Evolutionary conservation across 2,797 vertebrate species (phyloP), one percentile per base, ranked within the genome.

Genomic region (Sebastiscus tertius): DNA sequence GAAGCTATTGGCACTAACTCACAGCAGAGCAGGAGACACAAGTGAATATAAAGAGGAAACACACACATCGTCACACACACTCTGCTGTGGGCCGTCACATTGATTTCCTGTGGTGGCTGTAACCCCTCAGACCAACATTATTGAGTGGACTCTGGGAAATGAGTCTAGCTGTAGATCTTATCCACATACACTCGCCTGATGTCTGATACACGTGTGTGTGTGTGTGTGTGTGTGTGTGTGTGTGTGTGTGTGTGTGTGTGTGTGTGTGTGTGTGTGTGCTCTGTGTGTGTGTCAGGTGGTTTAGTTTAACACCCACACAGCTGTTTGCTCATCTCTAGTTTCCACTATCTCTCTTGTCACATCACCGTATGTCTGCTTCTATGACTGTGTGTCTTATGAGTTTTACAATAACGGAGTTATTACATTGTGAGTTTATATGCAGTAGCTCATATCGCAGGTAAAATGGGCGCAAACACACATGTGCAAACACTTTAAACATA

Each of bases 21-120:
- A 72, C 34, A 34, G 36, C 36, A 2, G 36, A 34, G 22, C 16
- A 31, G n/a, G 34, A 56, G 2, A 22, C 3, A 33, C 1, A 5
- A 55, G 60, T 59, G 39, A 66, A 24, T 58, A 56, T 34, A 39
- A 24, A 34, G 4, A 26, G 20, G 24, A 55, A 10, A 59, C 46
- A 56, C 46, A 63, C 18, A 46, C 26, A 36, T 34, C 0, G 8
- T 3, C 63, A 58, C 72, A 63, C 72, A 63, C 33, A 68, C 46
- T 5, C 22, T 12, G 36, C 11, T 24, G 22, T 22, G 69, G 11
- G 34, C 6, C 26, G 1, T 64, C 24, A 39, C 68, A 84, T 80
- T 82, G 77, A 82, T 88, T 88, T 90, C 82, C 85, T 86, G 85
- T 56, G 46, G 31, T 22, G 73, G 74, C 71, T 74, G 9, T 71